Base-by-base conservation (phyloP, 2,888 invertebrate species). In the Flexamia atlantica region DNA sequence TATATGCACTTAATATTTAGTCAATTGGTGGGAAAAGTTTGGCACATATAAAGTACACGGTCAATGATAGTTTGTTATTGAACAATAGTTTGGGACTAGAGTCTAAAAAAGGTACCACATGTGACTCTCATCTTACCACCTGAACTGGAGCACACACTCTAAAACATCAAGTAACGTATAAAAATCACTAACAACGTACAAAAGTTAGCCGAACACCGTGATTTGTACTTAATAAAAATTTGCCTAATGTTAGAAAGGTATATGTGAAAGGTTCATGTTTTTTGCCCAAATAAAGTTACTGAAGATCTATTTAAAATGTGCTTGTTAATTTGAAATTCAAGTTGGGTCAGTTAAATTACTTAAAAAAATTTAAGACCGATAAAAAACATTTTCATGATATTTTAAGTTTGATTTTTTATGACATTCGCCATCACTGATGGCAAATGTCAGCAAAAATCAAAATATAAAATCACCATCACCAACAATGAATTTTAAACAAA, bases 41-140 rank as follows among this genome's bases (percentile, higher is more conserved):
- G 17, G 36, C 40, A 17, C 68, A 68, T 23, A 68, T 32, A 68
- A 68, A 68, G 53, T 53, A 53, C 53, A 53, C 64, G 12, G 64
- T 57, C 57, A 68, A 30, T 68, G 68, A 68, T 4, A 68, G 32
- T 32, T 68, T 5, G 12, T 60, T 12, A 10, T 23, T 25, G n/a
- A 60, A 60, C 7, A 60, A n/a, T n/a, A n/a, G n/a, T 20, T 36
- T 40, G 40, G 70, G 70, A 70, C 32, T 70, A 70, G 70, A 40
- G 70, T 36, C 70, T 32, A 32, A 14, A 68, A 30, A n/a, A 70
- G 36, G 70, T 70, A 70, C 70, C 32, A 20, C 14, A 28, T 64
- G 64, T 64, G 64, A 64, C 64, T 64, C 64, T 28, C n/a, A 30
- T n/a, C 64, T 64, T 23, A 7, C 57, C 3, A 5, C 23, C 25